A percentile compares a stretch with the other conserved stretches of the same genome.
These are phyloP conservation scores for Forbesichthys agassizii DNA, from an alignment of 2,113 vertebrate species.

Conservation along the genomic window DNA sequence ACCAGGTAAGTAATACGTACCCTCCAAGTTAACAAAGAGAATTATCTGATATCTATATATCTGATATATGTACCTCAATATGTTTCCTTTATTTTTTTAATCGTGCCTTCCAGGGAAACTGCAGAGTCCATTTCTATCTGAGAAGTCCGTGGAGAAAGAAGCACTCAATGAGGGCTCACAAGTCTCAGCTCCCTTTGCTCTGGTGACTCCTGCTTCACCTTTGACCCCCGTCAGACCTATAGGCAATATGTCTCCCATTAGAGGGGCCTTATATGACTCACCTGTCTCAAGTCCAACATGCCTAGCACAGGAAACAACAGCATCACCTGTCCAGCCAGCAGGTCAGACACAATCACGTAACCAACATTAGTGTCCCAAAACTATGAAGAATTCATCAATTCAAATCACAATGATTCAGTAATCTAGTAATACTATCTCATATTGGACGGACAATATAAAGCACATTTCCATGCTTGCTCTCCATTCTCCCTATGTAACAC, in stretches of 20 bases:
- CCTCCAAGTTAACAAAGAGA: not conserved
- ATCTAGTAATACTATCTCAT: too few relatives aligned
- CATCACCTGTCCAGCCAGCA: conserved; percentile 26
- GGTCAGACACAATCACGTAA: conserved; percentile 14
- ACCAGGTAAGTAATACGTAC: conserved; percentile 72
- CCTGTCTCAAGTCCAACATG: not conserved
- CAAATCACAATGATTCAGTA: too few relatives aligned
- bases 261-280: not conserved
- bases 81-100: not conserved
- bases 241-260: conserved; percentile 4
- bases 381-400: too few relatives aligned
- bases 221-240: not conserved
- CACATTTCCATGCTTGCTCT: not conserved
- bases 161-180: not conserved
- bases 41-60: not conserved
- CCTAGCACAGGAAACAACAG: not conserved
- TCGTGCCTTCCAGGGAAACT: conserved; percentile 78
- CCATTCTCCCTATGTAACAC: not conserved
- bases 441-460: too few relatives aligned
- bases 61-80: too few relatives aligned
- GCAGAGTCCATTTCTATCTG: conserved; percentile 82
- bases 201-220: not conserved
- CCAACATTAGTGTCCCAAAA: not conserved
- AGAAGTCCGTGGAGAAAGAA: conserved; percentile 67
- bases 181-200: not conserved